A percentile compares a stretch with the other conserved stretches of the same genome.
Evolutionary conservation across 2,797 vertebrate species (phyloP).

Genomic region (Sebastolobus altivelis): DNA sequence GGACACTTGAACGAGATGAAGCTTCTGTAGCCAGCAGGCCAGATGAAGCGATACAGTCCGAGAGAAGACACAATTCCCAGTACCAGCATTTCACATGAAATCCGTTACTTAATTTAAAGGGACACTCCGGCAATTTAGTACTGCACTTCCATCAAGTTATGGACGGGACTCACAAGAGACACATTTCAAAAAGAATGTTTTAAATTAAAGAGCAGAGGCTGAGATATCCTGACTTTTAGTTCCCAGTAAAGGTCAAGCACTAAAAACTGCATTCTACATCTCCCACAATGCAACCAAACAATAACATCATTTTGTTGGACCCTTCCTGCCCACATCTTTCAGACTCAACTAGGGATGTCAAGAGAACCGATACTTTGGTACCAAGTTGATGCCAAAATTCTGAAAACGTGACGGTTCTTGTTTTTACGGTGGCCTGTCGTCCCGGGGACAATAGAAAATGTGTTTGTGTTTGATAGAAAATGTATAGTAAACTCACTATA

Average conservation of each 20-base stretch:
- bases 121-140: neutral
- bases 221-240: neutral
- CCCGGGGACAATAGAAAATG: no score
- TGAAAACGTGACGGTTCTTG: no score
- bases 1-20: constrained; percentile 20
- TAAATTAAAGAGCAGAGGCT: constrained; percentile 2
- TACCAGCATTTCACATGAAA: constrained; percentile 1
- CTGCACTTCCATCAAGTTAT: neutral
- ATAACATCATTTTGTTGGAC: no score
- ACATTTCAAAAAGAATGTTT: constrained; percentile 10
- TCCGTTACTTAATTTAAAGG: neutral
- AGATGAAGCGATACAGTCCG: neutral
- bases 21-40: neutral
- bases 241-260: neutral
- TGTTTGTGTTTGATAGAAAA: no score
- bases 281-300: no score
- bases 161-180: neutral
- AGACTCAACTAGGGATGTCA: no score
- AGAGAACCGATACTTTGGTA: no score
- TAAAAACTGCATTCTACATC: neutral
- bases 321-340: no score
- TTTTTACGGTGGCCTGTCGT: no score
- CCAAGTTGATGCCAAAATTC: no score
- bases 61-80: neutral
- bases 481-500: no score